phyloP scores from a whole-genome alignment of 2,888 invertebrate species.

The Macaria liturata region DNA sequence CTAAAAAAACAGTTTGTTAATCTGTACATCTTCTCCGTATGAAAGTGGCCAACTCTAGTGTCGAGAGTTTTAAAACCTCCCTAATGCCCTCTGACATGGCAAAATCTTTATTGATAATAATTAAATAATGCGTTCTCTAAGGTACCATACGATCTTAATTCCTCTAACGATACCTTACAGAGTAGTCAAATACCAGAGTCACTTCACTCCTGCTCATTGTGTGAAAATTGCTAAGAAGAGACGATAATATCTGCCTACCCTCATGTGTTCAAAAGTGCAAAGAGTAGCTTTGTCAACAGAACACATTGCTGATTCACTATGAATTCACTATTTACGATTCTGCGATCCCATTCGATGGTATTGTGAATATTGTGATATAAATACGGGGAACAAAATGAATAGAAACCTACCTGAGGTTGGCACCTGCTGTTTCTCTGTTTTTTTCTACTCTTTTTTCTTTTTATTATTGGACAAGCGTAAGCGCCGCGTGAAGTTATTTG shows the following conservation, averaged over 20 bases:
- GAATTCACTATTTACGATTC: slow-evolving; percentile 33
- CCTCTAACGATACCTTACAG: background rate
- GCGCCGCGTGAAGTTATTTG: slow-evolving; percentile 72
- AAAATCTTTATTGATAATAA: too few relatives aligned
- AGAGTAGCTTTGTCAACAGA: slow-evolving; percentile 29
- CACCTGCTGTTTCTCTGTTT: slow-evolving; percentile 62
- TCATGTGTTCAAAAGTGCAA: slow-evolving; percentile 9
- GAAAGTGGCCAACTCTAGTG: too few relatives aligned
- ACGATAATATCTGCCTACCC: background rate
- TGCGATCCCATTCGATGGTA: slow-evolving; percentile 17
- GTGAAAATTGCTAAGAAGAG: too few relatives aligned
- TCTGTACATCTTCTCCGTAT: too few relatives aligned
- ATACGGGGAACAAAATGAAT: slow-evolving; percentile 63
- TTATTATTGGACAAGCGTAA: slow-evolving; percentile 51
- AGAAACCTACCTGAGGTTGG: slow-evolving; percentile 67
- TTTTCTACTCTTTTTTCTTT: slow-evolving; percentile 34
- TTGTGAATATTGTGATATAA: slow-evolving; percentile 45
- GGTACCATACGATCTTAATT: too few relatives aligned
- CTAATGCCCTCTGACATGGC: too few relatives aligned
- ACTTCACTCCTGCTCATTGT: background rate
- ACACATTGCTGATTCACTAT: slow-evolving; percentile 39
- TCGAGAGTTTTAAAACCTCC: too few relatives aligned
- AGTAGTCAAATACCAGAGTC: background rate
- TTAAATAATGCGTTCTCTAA: too few relatives aligned
- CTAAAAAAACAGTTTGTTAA: too few relatives aligned